These are phyloP conservation scores for Thermophis baileyi DNA, from an alignment of 2,113 vertebrate species.

Conservation along the genomic window DNA sequence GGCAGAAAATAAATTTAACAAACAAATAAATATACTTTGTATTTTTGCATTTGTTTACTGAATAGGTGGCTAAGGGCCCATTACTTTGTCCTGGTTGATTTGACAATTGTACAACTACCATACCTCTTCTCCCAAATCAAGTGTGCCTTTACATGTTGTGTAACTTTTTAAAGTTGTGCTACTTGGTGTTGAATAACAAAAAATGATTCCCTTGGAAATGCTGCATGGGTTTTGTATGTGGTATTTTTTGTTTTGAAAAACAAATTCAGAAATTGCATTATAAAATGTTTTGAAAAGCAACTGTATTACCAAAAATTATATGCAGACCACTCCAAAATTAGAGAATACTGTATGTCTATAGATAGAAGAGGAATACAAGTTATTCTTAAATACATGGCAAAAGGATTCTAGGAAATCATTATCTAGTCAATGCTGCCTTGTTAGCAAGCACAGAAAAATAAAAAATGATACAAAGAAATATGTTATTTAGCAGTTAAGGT, in stretches of 20 bases:
- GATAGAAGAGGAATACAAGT: not conserved
- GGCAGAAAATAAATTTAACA: too few relatives aligned
- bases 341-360: not conserved
- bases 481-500: not conserved
- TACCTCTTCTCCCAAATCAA: too few relatives aligned
- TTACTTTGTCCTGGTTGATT: not conserved
- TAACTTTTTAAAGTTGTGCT: not conserved
- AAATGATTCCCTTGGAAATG: not conserved
- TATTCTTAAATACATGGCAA: not conserved
- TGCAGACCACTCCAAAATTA: not conserved
- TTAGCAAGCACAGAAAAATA: constrained; percentile 9
- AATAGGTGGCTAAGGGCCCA: too few relatives aligned
- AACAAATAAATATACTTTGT: too few relatives aligned
- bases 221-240: not conserved
- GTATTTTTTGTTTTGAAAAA: not conserved
- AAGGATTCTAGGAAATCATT: not conserved
- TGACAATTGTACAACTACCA: not conserved
- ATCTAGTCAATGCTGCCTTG: not conserved
- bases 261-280: not conserved
- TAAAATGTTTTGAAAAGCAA: not conserved
- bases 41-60: too few relatives aligned
- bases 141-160: not conserved
- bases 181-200: not conserved
- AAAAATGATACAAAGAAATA: not conserved
- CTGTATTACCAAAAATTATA: not conserved